Conservation (phyloP, 1,140 invertebrate species). For the Helicoverpa armigera region DNA sequence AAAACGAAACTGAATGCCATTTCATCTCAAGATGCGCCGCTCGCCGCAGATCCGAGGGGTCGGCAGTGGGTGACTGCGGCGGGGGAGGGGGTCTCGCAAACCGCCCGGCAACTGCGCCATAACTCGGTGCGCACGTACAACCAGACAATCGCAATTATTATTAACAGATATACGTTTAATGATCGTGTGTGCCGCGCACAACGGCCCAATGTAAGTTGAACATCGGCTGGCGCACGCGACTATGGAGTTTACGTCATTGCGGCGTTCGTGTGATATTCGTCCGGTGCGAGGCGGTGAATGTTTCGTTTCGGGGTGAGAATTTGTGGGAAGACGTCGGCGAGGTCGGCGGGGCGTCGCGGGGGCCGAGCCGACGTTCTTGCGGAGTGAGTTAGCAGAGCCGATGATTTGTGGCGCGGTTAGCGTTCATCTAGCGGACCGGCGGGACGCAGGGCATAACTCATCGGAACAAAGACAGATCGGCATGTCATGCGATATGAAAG, state of each 20-base stretch:
- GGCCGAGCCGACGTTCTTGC: conserved; percentile 57
- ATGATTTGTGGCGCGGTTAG: conserved; percentile 76
- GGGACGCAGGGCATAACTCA: conserved; percentile 66
- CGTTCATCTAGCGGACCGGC: conserved; percentile 70
- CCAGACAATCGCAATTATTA: conserved; percentile 82
- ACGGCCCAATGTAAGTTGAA: conserved; percentile 62
- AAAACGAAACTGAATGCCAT: conserved; percentile 73
- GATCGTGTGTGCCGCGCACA: conserved; percentile 66
- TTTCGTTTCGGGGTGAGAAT: conserved; percentile 65
- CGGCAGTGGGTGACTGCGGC: conserved; percentile 47
- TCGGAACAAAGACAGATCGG: conserved; percentile 68
- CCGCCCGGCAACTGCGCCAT: conserved; percentile 76
- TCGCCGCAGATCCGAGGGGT: conserved; percentile 57
- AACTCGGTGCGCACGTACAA: conserved; percentile 76
- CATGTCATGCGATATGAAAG: conserved; percentile 57
- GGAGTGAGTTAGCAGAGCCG: conserved; percentile 66
- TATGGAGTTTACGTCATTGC: conserved; percentile 63
- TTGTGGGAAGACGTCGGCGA: conserved; percentile 59
- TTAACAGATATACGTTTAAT: conserved; percentile 80
- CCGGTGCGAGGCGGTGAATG: conserved; percentile 50
- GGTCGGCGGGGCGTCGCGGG: conserved; percentile 40
- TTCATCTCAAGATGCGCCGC: conserved; percentile 74
- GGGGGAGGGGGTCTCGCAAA: conserved; percentile 47
- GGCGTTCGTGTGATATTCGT: conserved; percentile 64
- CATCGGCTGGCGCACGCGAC: conserved; percentile 57